Base-by-base conservation (phyloP, 2,888 invertebrate genomes). In the Caenorhabditis plicata region DNA sequence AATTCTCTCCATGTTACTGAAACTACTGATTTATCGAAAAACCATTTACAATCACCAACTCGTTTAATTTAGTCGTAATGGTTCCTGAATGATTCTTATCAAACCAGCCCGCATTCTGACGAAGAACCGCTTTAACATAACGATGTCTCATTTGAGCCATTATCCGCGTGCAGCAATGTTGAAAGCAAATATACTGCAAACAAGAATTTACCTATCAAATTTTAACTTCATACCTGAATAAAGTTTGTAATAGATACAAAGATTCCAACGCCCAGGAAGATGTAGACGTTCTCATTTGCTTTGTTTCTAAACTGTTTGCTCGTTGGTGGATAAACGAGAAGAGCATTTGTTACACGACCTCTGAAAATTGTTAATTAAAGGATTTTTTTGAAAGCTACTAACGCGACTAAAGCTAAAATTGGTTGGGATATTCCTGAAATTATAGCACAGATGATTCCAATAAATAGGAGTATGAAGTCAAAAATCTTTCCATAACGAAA, bases 21-120 rank as follows among this genome's bases (percentile, higher is more conserved):
- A 53, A 46, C 20, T 13, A 40, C 7, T 57, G 25, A 55, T 20
- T 22, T 20, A 35, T 19, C 11, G n/a, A 8, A 4, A 35, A 26
- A 17, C 4, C 29, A n/a, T 29, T 22, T 13, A 17, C 40, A n/a
- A 23, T 15, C 31, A 39, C 64, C 49, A 22, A 74, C 74, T 75
- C 75, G 35, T 73, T 70, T 7, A 75, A 62, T 26, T 56, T 62
- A 2, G 72, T 72, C 0, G 72, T 69, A 11, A 75, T 58, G 1
- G 68, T 64, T 33, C 75, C 75, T 0, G 70, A 68, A 20, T 73
- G 71, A 23, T 74, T 65, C 31, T 63, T 67, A 29, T 75, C 75
- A 40, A 72, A 71, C 73, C 73, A 75, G 17, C 72, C 75, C 3
- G 75, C 75, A 42, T 75, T 73, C 35, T 75, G 75, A 32, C 73